Evolutionary conservation across 2,113 vertebrate species (phyloP).

Genomic region (Macaca fascicularis): T2T-MFA8v1.1 NC_088386.1:106607501-106608000

Average conservation of each 20-base stretch:
- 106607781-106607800: slow-evolving; percentile 17
- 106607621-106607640: background rate
- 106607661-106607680: background rate
- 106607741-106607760: background rate
- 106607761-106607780: background rate
- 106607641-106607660: background rate
- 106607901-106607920: background rate
- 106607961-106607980: background rate
- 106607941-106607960: background rate
- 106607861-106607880: background rate
- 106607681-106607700: background rate
- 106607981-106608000: background rate
- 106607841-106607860: background rate
- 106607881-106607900: background rate
- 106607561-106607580: background rate
- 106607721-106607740: background rate
- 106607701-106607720: background rate
- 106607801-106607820: background rate
- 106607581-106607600: background rate
- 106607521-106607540: background rate
- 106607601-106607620: background rate
- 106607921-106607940: background rate
- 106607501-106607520: background rate
- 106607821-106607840: background rate
- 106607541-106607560: background rate